These are phyloP conservation scores for Megalopta genalis DNA, from an alignment of 1,140 invertebrate genomes.

Conservation along the genomic window DNA sequence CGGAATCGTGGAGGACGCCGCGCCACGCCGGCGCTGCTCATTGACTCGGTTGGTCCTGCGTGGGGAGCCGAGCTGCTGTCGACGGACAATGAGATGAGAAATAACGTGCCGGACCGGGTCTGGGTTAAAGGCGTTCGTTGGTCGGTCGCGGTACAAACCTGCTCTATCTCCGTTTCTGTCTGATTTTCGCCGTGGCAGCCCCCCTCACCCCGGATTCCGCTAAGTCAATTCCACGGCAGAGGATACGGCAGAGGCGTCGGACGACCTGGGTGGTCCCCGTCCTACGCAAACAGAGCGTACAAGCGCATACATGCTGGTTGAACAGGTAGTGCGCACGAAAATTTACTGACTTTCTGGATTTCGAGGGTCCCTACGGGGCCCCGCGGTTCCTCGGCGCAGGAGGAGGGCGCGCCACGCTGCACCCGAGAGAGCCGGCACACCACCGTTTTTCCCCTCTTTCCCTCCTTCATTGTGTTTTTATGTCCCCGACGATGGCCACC, in stretches of 20 bases:
- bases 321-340: conserved; percentile 71
- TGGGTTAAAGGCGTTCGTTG: conserved; percentile 54
- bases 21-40: neutral
- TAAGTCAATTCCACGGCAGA: conserved; percentile 69
- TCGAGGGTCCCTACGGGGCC: conserved; percentile 22
- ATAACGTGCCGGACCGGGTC: conserved; percentile 51
- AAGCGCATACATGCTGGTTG: conserved; percentile 48
- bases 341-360: conserved; percentile 75
- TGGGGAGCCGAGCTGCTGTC: conserved; percentile 56
- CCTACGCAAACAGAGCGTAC: conserved; percentile 74
- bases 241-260: conserved; percentile 70
- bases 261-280: conserved; percentile 74
- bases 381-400: too few species aligned
- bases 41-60: conserved; percentile 23
- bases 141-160: conserved; percentile 25
- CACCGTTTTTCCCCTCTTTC: conserved; percentile 13
- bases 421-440: neutral
- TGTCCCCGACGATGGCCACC: conserved; percentile 17
- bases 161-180: conserved; percentile 23
- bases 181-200: conserved; percentile 29
- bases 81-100: conserved; percentile 67
- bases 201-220: conserved; percentile 66
- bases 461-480: conserved; percentile 36
- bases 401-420: too few species aligned
- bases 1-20: too few species aligned